Conservation (phyloP, 2,113 vertebrate genomes). For the Athene noctua region DNA sequence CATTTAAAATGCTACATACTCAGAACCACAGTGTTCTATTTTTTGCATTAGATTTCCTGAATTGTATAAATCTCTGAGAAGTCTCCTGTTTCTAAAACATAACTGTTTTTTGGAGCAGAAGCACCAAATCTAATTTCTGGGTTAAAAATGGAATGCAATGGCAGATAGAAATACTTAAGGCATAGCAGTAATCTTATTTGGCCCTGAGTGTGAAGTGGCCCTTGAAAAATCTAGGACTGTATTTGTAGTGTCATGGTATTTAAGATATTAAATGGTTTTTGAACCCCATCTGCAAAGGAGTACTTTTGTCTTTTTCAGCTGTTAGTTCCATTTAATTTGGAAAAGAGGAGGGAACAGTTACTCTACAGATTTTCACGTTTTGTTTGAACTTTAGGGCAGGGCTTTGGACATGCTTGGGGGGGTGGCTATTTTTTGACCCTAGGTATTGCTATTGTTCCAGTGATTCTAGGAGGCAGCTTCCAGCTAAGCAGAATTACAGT, state of each 20-base stretch:
- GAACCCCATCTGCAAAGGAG: neutral
- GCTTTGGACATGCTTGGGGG: neutral
- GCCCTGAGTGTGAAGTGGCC: neutral
- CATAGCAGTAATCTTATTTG: neutral
- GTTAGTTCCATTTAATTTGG: neutral
- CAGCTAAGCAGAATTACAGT: neutral
- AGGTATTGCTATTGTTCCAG: neutral
- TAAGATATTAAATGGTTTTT: neutral
- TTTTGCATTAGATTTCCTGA: neutral
- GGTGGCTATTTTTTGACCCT: neutral
- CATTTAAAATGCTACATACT: neutral
- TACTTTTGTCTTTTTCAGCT: neutral
- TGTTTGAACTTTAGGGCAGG: neutral
- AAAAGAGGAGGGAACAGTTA: neutral
- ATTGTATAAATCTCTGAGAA: neutral
- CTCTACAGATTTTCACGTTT: neutral
- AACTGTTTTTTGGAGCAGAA: neutral
- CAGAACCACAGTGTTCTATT: fast-evolving
- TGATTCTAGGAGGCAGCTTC: neutral
- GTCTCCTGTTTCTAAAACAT: neutral
- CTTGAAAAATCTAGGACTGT: neutral
- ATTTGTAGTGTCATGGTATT: neutral
- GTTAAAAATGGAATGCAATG: neutral
- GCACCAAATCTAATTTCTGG: neutral
- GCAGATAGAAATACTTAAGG: neutral